These are phyloP conservation scores for Carollia perspicillata DNA, from an alignment of 2,113 vertebrate genomes.

Conservation along the genomic window DNA sequence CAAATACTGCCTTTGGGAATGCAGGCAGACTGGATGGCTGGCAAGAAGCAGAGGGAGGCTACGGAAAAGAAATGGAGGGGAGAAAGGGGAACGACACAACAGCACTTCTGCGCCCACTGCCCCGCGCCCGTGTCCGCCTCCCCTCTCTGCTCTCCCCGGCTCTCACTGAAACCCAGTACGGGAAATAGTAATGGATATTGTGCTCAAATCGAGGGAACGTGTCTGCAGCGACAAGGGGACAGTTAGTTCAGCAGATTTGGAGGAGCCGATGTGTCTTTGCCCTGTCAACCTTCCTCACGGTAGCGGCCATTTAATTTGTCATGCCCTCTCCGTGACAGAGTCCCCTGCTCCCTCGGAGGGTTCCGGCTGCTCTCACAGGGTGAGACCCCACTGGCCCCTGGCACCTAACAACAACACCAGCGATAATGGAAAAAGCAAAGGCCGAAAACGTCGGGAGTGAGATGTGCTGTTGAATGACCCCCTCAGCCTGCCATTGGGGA, in stretches of 20 bases:
- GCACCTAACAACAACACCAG: not conserved
- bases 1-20: not conserved
- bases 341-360: slow-evolving; percentile 28
- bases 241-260: slow-evolving; percentile 85
- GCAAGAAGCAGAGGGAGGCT: not conserved
- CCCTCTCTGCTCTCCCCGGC: slow-evolving; percentile 40
- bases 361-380: not conserved
- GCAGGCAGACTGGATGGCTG: not conserved
- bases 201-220: slow-evolving; percentile 80
- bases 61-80: not conserved
- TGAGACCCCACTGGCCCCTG: not conserved
- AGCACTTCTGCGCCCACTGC: not conserved
- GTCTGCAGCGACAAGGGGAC: slow-evolving; percentile 75
- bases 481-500: not conserved
- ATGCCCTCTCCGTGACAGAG: slow-evolving; percentile 45
- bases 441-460: not conserved
- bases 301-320: slow-evolving; percentile 68
- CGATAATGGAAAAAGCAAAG: not conserved
- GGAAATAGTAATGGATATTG: slow-evolving; percentile 82
- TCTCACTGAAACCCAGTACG: slow-evolving; percentile 81
- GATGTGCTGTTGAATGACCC: not conserved
- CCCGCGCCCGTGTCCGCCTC: slow-evolving; percentile 41
- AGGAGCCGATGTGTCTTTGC: slow-evolving; percentile 76
- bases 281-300: slow-evolving; percentile 80
- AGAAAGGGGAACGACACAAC: not conserved